These are phyloP conservation scores for Atrichornis clamosus DNA, from an alignment of 2,113 vertebrate genomes.

Conservation along the genomic window DNA sequence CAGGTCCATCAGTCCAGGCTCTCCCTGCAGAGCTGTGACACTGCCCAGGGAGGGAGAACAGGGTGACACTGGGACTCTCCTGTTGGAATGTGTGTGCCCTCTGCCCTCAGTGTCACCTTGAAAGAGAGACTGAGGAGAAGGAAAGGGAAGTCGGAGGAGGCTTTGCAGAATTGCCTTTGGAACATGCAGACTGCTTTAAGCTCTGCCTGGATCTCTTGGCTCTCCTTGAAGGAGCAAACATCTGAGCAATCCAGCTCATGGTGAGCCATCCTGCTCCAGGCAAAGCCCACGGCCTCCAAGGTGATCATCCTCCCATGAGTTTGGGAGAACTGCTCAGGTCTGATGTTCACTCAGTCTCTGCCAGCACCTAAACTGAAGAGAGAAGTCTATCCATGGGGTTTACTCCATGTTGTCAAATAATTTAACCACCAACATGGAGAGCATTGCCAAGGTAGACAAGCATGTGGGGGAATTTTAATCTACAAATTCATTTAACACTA, in stretches of 20 bases:
- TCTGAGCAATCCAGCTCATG: neutral
- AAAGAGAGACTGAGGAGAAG: neutral
- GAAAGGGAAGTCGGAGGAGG: neutral
- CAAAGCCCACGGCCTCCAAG: neutral
- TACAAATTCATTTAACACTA: neutral
- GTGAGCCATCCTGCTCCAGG: neutral
- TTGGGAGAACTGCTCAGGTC: neutral
- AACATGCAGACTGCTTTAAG: neutral
- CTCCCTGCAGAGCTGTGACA: neutral
- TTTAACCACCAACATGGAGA: neutral
- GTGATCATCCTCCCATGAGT: neutral
- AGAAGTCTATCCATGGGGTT: neutral
- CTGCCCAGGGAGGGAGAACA: neutral
- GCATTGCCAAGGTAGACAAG: neutral
- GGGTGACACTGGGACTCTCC: neutral
- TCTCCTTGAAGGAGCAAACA: neutral
- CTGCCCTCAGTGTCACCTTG: neutral
- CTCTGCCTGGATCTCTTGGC: neutral
- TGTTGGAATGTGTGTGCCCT: neutral
- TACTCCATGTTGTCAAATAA: neutral
- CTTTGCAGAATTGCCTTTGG: neutral
- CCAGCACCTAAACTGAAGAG: neutral
- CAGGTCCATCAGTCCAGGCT: neutral
- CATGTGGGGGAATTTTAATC: neutral
- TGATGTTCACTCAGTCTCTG: neutral